A percentile compares a stretch with the other conserved stretches of the same genome.
Conservation (phyloP, 2,888 invertebrate species). For the Bhutanitis thaidina region DNA sequence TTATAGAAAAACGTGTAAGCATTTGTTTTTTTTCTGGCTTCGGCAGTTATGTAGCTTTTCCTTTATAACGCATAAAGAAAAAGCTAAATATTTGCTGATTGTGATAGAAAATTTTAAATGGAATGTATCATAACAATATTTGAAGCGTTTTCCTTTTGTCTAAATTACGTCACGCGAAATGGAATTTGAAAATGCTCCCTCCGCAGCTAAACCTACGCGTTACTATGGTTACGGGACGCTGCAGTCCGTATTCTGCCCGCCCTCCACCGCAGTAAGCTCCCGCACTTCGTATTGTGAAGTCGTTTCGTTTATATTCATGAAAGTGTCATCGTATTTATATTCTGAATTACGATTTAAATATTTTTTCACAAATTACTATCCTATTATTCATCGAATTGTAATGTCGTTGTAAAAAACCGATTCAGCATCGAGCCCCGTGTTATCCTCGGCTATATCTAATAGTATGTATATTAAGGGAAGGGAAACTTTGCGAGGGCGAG, state of each 20-base stretch:
- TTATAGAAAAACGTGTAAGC: no score
- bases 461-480: slow-evolving; percentile 5
- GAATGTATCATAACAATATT: no score
- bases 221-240: slow-evolving; percentile 69
- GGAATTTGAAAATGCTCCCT: slow-evolving; percentile 23
- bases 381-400: not conserved
- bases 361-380: not conserved
- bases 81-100: no score
- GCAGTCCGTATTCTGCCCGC: slow-evolving; percentile 63
- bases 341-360: not conserved
- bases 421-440: not conserved
- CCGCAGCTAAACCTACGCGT: slow-evolving; percentile 54
- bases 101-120: no score
- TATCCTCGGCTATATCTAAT: not conserved
- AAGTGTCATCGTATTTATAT: slow-evolving; percentile 3
- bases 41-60: no score
- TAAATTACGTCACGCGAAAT: slow-evolving; percentile 14
- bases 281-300: slow-evolving; percentile 39
- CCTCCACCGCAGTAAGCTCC: slow-evolving; percentile 68
- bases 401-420: not conserved
- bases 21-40: no score
- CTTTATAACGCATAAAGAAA: no score
- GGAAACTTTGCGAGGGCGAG: slow-evolving; percentile 23
- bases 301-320: slow-evolving; percentile 25
- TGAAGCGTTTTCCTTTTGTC: not conserved